Evolutionary conservation across 2,113 vertebrate genomes (phyloP), one percentile per base, ranked within the genome.

Genomic region (Pagrus major): DNA sequence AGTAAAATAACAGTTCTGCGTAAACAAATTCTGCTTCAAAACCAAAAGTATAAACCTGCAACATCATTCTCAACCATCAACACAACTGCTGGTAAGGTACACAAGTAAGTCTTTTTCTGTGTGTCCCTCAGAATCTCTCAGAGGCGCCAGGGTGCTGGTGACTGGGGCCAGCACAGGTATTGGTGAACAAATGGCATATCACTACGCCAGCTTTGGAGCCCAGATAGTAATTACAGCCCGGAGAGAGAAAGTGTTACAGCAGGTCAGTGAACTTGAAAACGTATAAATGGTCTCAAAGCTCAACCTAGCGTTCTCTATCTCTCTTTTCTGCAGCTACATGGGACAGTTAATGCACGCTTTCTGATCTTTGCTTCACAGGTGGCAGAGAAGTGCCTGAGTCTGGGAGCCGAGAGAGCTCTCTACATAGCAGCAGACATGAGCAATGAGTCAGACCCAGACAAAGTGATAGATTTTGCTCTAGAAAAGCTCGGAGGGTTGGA

Each of bases 131-230:
- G 96, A 94, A 39, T 93, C 90, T 37, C 92, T 97, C 68, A 91
- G 87, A 64, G 95, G 96, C 9, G 93, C 94, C 58, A 91, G 92
- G 0, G 94, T 97, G 2, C 84, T 97, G 27, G 91, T 97, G 88
- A 97, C 96, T 0, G 96, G 96, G 33, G 95, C 96, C 86, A 97
- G 96, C 39, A 92, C 93, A 9, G 97, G 97, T 1, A 96, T 98
- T 3, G 96, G 96, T 2, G 96, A 97, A 83, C 96, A 97, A 91
- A 91, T 97, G 76, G 96, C 96, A 0, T 97, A 97, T 81, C 95
- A 96, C 63, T 96, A 95, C 6, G 94, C 96, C 10, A 88, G 89
- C 4, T 94, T 96, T 47, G 96, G 96, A 33, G 95, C 96, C 29
- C 92, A 96, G 60, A 88, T 98, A 15, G 94, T 97, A 21, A 90